Percentiles rank a stretch among this genome's conserved stretches.
Evolutionary conservation across 1,140 invertebrate genomes (phyloP).

Genomic region (Cotesia chilonis): DNA sequence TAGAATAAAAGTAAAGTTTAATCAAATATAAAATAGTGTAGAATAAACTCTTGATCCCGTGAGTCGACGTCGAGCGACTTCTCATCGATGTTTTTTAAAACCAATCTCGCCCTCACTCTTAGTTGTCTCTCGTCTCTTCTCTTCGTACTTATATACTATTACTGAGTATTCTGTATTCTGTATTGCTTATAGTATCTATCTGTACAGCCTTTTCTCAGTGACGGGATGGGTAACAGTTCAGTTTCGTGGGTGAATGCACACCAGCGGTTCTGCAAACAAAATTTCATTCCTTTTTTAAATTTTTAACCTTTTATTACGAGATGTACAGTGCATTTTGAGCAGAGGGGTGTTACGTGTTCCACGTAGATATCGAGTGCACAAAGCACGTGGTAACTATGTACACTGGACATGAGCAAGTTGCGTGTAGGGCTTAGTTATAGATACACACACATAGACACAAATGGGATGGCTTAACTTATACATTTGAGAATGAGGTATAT

Average conservation of each 20-base stretch:
- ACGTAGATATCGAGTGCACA: not conserved
- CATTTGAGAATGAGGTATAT: not conserved
- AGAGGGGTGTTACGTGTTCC: not conserved
- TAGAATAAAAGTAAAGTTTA: conserved; percentile 53
- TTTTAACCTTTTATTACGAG: not conserved
- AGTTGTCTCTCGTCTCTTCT: conserved; percentile 2
- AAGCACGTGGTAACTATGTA: conserved; percentile 13
- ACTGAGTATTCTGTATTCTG: conserved; percentile 14
- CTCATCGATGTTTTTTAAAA: conserved; percentile 7
- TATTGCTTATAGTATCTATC: not conserved
- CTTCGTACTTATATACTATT: conserved; percentile 14
- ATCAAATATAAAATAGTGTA: conserved; percentile 55
- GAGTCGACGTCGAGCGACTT: conserved; percentile 20
- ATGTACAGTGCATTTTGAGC: not conserved
- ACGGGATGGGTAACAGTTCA: conserved; percentile 43
- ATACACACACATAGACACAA: no score
- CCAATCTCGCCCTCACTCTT: no score
- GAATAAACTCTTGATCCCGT: conserved; percentile 38
- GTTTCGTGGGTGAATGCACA: conserved; percentile 53
- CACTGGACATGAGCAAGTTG: not conserved
- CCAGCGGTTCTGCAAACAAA: conserved; percentile 40
- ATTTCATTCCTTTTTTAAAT: not conserved
- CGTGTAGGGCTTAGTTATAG: no score
- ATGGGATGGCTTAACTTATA: no score
- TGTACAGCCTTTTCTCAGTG: conserved; percentile 1